Evolutionary conservation across 2,888 invertebrate species (phyloP).

Genomic region (Taenaris catops): DNA sequence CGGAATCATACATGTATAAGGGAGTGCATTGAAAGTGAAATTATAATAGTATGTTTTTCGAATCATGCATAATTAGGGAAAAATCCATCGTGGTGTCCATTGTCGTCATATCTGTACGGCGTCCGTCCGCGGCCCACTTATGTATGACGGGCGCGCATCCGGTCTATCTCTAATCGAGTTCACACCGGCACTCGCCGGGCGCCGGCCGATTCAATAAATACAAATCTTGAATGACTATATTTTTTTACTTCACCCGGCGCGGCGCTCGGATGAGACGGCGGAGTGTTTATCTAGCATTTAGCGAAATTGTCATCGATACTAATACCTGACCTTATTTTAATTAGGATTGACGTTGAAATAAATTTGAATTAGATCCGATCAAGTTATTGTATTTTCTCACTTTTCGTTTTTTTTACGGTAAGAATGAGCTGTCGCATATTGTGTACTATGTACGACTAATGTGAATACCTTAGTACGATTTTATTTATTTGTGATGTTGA

Average conservation of each 20-base stretch:
- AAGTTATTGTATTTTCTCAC: conserved; percentile 64
- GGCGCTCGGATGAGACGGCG: conserved; percentile 36
- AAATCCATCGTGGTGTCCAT: conserved; percentile 37
- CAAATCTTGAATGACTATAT: conserved; percentile 29
- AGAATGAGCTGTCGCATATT: conserved; percentile 68
- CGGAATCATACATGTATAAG: no score
- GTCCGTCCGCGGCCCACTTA: conserved; percentile 33
- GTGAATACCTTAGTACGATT: conserved; percentile 77
- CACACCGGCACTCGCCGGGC: conserved; percentile 43
- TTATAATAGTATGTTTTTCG: no score
- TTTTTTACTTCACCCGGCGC: conserved; percentile 36
- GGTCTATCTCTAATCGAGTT: conserved; percentile 15
- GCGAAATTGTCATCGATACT: conserved; percentile 25
- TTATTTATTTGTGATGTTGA: conserved; percentile 80
- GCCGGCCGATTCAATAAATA: conserved; percentile 35
- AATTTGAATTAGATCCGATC: conserved; percentile 45
- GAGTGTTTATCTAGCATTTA: conserved; percentile 54
- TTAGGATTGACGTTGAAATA: conserved; percentile 52
- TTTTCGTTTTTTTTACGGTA: conserved; percentile 67
- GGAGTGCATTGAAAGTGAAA: no score
- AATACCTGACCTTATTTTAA: conserved; percentile 21
- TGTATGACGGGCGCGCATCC: conserved; percentile 36
- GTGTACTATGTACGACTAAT: conserved; percentile 68
- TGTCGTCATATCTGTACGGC: conserved; percentile 44
- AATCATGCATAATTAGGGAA: conserved; percentile 45